Evolutionary conservation across 2,113 vertebrate species (phyloP).

Genomic region (Caranx melampygus): DNA sequence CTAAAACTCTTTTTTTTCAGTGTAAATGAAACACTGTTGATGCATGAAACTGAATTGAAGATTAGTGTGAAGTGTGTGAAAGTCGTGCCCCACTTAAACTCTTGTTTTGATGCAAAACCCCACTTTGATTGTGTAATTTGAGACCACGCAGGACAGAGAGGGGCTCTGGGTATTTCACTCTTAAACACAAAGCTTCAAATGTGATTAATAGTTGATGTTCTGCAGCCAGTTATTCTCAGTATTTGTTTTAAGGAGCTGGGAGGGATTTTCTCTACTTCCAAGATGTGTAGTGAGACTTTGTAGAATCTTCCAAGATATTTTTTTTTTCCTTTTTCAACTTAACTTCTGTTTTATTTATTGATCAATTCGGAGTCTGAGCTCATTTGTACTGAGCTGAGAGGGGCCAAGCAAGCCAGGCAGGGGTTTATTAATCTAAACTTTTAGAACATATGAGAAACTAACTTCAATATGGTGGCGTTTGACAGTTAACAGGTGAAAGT

Average conservation of each 20-base stretch:
- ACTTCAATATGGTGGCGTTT: neutral
- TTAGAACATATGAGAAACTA: neutral
- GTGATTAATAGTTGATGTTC: constrained; percentile 68
- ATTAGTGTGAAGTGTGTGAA: constrained; percentile 37
- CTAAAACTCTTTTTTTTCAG: constrained; percentile 20
- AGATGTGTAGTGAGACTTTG: constrained; percentile 40
- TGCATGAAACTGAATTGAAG: constrained; percentile 43
- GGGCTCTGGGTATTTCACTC: constrained; percentile 51
- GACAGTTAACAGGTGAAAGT: neutral
- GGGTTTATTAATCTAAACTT: constrained; percentile 26
- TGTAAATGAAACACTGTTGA: constrained; percentile 5
- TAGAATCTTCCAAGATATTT: constrained; percentile 13
- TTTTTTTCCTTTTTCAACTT: constrained; percentile 1
- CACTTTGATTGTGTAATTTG: constrained; percentile 48
- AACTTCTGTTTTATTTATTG: constrained; percentile 44
- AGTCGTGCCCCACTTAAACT: constrained; percentile 46
- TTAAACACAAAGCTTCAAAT: constrained; percentile 31
- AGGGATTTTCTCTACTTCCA: constrained; percentile 29
- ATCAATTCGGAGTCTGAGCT: constrained; percentile 9
- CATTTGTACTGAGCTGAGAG: constrained; percentile 8
- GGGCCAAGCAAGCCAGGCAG: neutral
- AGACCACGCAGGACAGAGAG: constrained; percentile 28
- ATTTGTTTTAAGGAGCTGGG: constrained; percentile 33
- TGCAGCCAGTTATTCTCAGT: constrained; percentile 20
- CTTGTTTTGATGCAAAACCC: constrained; percentile 9